A percentile compares a stretch with the other conserved stretches of the same genome.
phyloP scores from a whole-genome alignment of 1,140 invertebrate genomes.

The Drosophila trapezifrons region DNA sequence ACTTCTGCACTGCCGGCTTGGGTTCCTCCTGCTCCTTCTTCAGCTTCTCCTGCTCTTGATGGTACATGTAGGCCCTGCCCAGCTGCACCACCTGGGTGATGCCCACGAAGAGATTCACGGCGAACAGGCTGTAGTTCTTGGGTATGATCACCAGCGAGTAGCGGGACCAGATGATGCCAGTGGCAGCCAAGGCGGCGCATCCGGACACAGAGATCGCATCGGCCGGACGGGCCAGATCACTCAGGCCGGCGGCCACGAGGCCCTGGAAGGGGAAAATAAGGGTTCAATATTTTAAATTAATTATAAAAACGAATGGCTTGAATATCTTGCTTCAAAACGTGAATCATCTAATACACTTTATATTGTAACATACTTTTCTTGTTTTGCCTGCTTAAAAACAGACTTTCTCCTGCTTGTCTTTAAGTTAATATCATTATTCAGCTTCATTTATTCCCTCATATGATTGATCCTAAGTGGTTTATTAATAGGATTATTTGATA shows the following conservation, averaged over 20 bases:
- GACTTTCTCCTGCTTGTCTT: too few species aligned
- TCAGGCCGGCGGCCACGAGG: conserved; percentile 95
- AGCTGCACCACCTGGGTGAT: conserved; percentile 75
- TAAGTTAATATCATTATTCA: too few species aligned
- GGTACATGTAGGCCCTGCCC: conserved; percentile 66
- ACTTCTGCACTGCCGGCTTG: conserved; percentile 35
- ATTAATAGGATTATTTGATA: neutral
- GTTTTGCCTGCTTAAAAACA: too few species aligned
- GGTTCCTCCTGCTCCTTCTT: conserved; percentile 34
- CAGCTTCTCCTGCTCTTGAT: conserved; percentile 66
- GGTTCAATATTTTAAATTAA: too few species aligned
- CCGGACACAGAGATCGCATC: conserved; percentile 95
- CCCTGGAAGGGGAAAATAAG: conserved; percentile 86
- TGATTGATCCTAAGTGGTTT: neutral
- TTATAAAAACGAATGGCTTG: too few species aligned
- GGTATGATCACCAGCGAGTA: conserved; percentile 82
- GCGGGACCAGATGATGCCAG: conserved; percentile 83
- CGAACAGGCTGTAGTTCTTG: conserved; percentile 79
- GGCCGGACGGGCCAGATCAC: conserved; percentile 95
- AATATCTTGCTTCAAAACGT: too few species aligned
- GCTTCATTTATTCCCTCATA: neutral
- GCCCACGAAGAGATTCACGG: conserved; percentile 81
- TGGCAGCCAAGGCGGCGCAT: conserved; percentile 90
- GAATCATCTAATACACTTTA: too few species aligned
- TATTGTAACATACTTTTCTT: too few species aligned